phyloP scores from a whole-genome alignment of 92 coral and sea anemone species.

The Siderastrea radians region DNA sequence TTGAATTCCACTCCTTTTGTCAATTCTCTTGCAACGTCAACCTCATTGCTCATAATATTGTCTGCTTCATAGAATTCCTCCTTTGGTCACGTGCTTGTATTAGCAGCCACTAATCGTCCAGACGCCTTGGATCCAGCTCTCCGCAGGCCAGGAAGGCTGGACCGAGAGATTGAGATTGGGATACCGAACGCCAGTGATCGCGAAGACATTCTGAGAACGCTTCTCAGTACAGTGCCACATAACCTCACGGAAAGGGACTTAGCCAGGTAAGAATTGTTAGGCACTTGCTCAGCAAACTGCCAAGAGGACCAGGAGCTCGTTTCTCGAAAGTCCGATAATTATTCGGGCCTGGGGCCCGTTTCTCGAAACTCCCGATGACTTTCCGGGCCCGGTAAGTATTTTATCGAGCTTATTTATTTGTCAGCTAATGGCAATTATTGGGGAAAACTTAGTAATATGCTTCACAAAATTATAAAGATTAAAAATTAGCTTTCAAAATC shows the following conservation, averaged over 20 bases:
- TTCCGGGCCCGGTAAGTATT: too few relatives aligned
- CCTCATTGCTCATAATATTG: background rate
- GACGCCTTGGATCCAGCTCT: conserved; percentile 96
- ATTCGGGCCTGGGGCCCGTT: too few relatives aligned
- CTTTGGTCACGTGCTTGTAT: conserved; percentile 82
- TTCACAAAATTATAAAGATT: too few relatives aligned
- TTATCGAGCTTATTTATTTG: too few relatives aligned
- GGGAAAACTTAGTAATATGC: too few relatives aligned
- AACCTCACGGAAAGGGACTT: conserved; percentile 76
- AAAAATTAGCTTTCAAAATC: too few relatives aligned
- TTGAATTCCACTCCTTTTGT: background rate
- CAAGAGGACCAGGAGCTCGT: background rate
- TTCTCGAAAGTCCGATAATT: too few relatives aligned
- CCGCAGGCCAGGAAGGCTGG: conserved; percentile 98
- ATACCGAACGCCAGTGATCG: conserved; percentile 91
- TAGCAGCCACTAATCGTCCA: conserved; percentile 98
- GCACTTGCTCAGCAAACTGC: background rate
- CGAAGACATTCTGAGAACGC: conserved; percentile 89
- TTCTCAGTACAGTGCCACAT: conserved; percentile 89
- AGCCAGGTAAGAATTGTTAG: conserved; percentile 58
- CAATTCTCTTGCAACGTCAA: background rate
- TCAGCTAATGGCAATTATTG: too few relatives aligned
- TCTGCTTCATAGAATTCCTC: conserved; percentile 54
- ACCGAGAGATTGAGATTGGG: conserved; percentile 97
- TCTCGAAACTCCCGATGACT: too few relatives aligned